These are phyloP conservation scores for Anneissia japonica DNA, from an alignment of 35 echinoderm and acorn worm genomes.

Conservation along the genomic window DNA sequence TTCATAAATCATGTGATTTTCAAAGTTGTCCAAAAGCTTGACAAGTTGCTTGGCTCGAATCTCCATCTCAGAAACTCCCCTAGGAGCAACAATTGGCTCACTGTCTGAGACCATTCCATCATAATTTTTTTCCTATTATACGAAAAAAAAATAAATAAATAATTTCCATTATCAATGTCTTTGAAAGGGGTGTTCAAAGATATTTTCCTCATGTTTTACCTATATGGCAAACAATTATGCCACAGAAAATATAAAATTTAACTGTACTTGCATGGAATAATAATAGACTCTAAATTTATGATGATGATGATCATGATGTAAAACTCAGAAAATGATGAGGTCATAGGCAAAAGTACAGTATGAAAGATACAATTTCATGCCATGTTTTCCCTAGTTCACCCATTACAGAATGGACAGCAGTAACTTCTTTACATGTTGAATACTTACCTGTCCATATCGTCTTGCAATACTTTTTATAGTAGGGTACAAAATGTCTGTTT, in stretches of 20 bases:
- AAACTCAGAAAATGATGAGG: too few relatives aligned
- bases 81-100: constrained; percentile 82
- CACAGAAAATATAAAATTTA: too few relatives aligned
- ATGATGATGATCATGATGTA: too few relatives aligned
- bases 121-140: constrained; percentile 70
- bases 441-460: constrained; percentile 78
- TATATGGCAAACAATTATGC: too few relatives aligned
- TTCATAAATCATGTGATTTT: constrained; percentile 90
- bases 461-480: constrained; percentile 83
- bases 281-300: too few relatives aligned
- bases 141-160: not conserved
- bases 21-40: constrained; percentile 78
- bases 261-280: too few relatives aligned
- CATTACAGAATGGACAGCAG: too few relatives aligned
- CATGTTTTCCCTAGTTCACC: too few relatives aligned
- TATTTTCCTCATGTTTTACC: too few relatives aligned
- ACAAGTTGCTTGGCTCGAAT: constrained; percentile 91
- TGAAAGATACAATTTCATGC: too few relatives aligned
- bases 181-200: not conserved
- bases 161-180: not conserved
- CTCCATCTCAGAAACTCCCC: constrained; percentile 90
- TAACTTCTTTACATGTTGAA: not conserved
- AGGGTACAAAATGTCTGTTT: constrained; percentile 88
- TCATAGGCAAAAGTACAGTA: too few relatives aligned
- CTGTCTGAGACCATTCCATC: constrained; percentile 82